phyloP scores from a whole-genome alignment of 2,888 invertebrate genomes.

The Liopterus haemorrhoidalis region DNA sequence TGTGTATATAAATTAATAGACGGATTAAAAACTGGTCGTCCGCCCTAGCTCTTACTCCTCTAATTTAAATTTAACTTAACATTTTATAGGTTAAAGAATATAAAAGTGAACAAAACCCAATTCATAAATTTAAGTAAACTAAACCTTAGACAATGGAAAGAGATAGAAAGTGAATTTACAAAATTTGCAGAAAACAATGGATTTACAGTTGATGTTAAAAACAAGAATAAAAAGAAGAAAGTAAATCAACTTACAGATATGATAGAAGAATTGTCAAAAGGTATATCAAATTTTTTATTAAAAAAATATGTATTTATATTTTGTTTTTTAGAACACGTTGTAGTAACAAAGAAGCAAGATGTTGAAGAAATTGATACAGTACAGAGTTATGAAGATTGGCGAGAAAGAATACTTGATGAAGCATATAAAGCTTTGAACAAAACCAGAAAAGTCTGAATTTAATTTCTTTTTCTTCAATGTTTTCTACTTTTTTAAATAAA shows the following conservation, averaged over 20 bases:
- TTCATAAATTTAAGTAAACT: constrained; percentile 54
- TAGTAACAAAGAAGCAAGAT: constrained; percentile 16
- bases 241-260: constrained; percentile 41
- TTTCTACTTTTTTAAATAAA: too few species aligned
- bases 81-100: constrained; percentile 50
- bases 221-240: constrained; percentile 31
- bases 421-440: constrained; percentile 46
- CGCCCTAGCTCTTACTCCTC: too few species aligned
- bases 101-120: constrained; percentile 54
- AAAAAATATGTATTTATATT: neutral
- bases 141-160: constrained; percentile 56
- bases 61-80: neutral
- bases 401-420: constrained; percentile 50
- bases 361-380: constrained; percentile 31
- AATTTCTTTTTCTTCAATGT: too few species aligned
- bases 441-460: too few species aligned
- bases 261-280: constrained; percentile 29
- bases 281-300: neutral
- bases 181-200: constrained; percentile 41
- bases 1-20: too few species aligned
- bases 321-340: constrained; percentile 13
- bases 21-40: too few species aligned
- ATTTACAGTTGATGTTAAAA: constrained; percentile 33
- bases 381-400: constrained; percentile 61
- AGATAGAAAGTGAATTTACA: constrained; percentile 55